Base-by-base conservation (phyloP, 2,888 invertebrate species). In the Ferrisia virgata region DNA sequence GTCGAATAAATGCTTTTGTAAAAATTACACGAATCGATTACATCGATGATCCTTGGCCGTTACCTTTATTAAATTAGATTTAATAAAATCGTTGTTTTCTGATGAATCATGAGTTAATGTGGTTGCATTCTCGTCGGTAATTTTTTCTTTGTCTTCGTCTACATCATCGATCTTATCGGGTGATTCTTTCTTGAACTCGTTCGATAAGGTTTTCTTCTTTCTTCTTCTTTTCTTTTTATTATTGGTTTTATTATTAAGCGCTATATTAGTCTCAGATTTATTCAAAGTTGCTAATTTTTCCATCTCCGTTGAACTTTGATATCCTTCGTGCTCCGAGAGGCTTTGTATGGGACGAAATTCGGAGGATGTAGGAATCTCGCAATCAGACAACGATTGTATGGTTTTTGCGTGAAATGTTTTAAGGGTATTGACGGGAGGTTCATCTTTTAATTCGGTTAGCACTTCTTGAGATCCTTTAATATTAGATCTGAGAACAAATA, bases 81-180 rank as follows among this genome's bases (percentile, higher is more conserved):
- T 53, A 53, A 18, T 53, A 22, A 18, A 53, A 2, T 79, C 40
- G 39, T 25, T 28, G 47, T 25, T 31, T 18, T 22, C 69, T 47
- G 31, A 79, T 5, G 22, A 43, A 40, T 40, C 79, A 22, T 28
- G 36, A 31, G 36, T 36, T 6, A 18, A 76, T n/a, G 18, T 9
- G 22, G 25, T 36, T 8, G 53, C 22, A 76, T 31, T 76, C 33
- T 76, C 72, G 28, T 80, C 31, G 31, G 40, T 33, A n/a, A 18
- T 36, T 76, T 76, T 53, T 8, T 47, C 28, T 36, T 53, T 80
- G 18, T 95, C 90, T 94, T 94, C 89, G 94, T 95, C 89, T 94
- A 93, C 86, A 93, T 91, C 43, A 93, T 92, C 90, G 93, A 94
- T 90, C 94, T 93, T 86, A 94, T 93, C 84, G 94, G 92, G 88